These are phyloP conservation scores for Graptemys geographica DNA, from an alignment of 2,797 vertebrate species.

Conservation along the genomic window DNA sequence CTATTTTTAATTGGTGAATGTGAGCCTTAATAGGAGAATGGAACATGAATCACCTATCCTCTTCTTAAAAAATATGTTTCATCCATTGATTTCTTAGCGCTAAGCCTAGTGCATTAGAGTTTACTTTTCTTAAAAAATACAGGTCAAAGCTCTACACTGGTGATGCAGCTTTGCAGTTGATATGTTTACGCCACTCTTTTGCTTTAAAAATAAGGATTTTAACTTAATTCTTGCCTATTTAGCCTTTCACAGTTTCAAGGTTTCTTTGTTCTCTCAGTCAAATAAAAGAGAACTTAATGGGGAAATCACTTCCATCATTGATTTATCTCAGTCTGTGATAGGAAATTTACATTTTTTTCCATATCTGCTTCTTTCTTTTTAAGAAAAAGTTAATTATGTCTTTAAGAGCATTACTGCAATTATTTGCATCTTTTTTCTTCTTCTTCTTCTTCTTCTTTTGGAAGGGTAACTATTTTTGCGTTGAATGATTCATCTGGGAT, in stretches of 20 bases:
- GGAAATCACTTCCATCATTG: not conserved
- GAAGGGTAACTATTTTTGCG: too few species aligned
- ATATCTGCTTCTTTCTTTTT: not conserved
- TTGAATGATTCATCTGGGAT: too few species aligned
- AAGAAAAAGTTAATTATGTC: not conserved
- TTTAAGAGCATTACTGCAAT: not conserved
- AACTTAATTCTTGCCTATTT: not conserved
- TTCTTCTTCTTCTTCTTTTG: too few species aligned
- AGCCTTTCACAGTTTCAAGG: too few species aligned
- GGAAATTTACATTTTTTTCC: not conserved
- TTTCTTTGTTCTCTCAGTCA: not conserved
- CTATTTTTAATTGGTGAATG: conserved; percentile 16
- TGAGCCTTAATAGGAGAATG: not conserved
- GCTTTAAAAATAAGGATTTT: not conserved
- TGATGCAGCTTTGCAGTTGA: too few species aligned
- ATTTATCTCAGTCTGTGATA: too few species aligned
- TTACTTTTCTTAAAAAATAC: not conserved
- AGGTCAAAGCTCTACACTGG: not conserved
- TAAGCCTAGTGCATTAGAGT: not conserved
- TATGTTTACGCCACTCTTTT: too few species aligned
- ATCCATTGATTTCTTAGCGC: not conserved
- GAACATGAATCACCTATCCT: not conserved
- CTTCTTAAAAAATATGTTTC: not conserved
- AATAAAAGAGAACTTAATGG: not conserved
- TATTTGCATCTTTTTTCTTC: not conserved